phyloP scores from a whole-genome alignment of 2,888 invertebrate genomes.

The Mythimna ferrago region DNA sequence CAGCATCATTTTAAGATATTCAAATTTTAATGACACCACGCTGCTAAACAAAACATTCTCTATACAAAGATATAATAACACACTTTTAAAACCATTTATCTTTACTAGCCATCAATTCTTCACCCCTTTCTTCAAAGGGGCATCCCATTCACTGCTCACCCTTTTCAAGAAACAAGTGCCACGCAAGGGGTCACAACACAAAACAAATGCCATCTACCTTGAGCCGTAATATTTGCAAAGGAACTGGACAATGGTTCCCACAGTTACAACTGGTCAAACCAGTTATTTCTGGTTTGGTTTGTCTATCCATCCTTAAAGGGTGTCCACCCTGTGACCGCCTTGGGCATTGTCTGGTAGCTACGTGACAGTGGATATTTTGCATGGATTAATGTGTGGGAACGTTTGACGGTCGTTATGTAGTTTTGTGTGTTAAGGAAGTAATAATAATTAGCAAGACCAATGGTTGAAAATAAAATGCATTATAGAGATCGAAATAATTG shows the following conservation, averaged over 20 bases:
- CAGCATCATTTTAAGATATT: too few species aligned
- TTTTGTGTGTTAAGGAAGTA: background rate
- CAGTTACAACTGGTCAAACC: conserved; percentile 84
- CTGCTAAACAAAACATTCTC: conserved; percentile 1
- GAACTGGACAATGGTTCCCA: conserved; percentile 85
- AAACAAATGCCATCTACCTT: conserved; percentile 60
- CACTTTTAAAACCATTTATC: conserved; percentile 57
- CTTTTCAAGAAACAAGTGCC: conserved; percentile 60
- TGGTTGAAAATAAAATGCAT: background rate
- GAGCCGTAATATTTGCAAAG: conserved; percentile 65
- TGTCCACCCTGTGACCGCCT: conserved; percentile 76
- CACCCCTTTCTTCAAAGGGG: conserved; percentile 16
- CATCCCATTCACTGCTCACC: conserved; percentile 48
- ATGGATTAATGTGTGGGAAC: conserved; percentile 76
- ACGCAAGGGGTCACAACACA: conserved; percentile 57
- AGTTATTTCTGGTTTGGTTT: conserved; percentile 86
- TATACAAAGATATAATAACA: conserved; percentile 24
- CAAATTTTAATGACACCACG: background rate
- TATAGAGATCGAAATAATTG: background rate
- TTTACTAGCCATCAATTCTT: conserved; percentile 49
- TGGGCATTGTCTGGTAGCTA: conserved; percentile 54
- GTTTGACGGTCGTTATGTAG: conserved; percentile 37
- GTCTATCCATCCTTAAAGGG: conserved; percentile 68
- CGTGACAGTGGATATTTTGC: conserved; percentile 77
- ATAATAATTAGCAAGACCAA: background rate